Conservation (phyloP, 2,113 vertebrate species). For the Fulmarus glacialis region DNA sequence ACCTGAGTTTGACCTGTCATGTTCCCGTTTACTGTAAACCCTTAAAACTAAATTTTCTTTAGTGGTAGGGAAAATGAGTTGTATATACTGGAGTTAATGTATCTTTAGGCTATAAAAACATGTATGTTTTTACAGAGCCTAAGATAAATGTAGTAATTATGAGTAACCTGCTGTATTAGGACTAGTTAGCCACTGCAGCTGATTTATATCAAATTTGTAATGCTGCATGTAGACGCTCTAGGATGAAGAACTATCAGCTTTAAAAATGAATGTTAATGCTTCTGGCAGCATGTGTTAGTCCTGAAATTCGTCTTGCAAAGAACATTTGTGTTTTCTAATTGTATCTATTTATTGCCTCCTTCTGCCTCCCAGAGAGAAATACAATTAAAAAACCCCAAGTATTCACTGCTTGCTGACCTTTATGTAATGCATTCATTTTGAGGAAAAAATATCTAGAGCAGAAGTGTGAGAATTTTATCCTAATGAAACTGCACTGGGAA, state of each 20-base stretch:
- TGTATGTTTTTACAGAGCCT: not conserved
- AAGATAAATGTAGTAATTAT: not conserved
- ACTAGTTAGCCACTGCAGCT: not conserved
- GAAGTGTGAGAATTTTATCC: not conserved
- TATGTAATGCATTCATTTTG: not conserved
- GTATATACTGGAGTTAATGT: not conserved
- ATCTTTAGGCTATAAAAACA: not conserved
- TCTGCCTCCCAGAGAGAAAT: not conserved
- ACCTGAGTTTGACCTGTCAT: not conserved
- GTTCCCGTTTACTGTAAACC: not conserved
- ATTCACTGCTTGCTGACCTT: slow-evolving; percentile 4
- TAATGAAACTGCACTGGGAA: not conserved
- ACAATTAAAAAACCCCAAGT: not conserved
- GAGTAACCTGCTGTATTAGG: not conserved
- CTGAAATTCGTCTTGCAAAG: slow-evolving; percentile 9
- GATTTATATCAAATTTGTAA: not conserved
- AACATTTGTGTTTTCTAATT: not conserved
- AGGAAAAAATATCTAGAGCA: not conserved
- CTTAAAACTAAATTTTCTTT: not conserved
- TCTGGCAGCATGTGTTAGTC: not conserved
- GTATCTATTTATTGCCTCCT: not conserved
- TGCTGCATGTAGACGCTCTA: not conserved
- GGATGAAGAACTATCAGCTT: not conserved
- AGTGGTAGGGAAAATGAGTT: not conserved
- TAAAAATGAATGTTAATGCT: not conserved